Evolutionary conservation across 1,140 invertebrate species (phyloP).

Genomic region (Orius insidiosus): DNA sequence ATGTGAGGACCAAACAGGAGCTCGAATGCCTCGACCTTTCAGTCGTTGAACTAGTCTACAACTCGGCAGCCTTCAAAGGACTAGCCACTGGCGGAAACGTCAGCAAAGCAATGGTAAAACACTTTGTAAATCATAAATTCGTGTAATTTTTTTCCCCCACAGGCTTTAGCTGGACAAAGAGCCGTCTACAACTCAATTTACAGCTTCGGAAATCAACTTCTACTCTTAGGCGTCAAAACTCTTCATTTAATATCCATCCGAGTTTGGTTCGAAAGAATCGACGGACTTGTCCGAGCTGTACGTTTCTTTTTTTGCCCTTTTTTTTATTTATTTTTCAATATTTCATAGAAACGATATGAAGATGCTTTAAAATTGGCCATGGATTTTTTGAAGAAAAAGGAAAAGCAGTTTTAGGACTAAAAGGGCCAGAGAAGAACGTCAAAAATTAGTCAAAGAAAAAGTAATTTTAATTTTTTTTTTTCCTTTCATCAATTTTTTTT

Average conservation of each 20-base stretch:
- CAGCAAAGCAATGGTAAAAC: constrained; percentile 44
- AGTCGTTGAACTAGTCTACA: constrained; percentile 73
- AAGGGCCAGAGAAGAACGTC: constrained; percentile 35
- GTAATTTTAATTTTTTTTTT: constrained; percentile 24
- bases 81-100: constrained; percentile 62
- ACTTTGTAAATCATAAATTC: neutral
- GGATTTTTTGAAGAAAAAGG: constrained; percentile 48
- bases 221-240: constrained; percentile 66
- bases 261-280: constrained; percentile 61
- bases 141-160: neutral
- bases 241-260: constrained; percentile 65
- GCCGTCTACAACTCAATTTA: constrained; percentile 84
- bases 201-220: constrained; percentile 59
- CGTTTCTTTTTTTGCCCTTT: constrained; percentile 10
- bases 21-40: constrained; percentile 68
- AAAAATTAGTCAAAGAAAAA: constrained; percentile 39
- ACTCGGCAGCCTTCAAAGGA: constrained; percentile 82
- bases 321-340: constrained; percentile 8
- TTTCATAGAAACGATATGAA: constrained; percentile 33
- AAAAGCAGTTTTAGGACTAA: constrained; percentile 42
- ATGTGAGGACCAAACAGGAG: constrained; percentile 72
- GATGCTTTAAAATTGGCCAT: constrained; percentile 46
- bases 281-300: constrained; percentile 47
- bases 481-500: constrained; percentile 7
- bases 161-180: constrained; percentile 68